Evolutionary conservation across 1,140 invertebrate species (phyloP).

Genomic region (Heterodera carotae): DNA sequence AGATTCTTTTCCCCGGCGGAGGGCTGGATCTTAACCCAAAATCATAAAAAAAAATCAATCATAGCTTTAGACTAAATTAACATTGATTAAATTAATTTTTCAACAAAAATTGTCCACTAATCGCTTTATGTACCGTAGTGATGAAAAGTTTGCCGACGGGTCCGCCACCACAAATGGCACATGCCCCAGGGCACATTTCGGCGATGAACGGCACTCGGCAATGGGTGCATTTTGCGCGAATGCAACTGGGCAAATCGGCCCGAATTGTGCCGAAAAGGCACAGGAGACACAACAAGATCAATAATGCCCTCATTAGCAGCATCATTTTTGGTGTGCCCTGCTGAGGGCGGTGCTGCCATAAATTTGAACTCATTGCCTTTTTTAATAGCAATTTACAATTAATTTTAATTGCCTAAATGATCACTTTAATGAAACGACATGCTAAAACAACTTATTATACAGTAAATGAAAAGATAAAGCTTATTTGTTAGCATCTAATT

Average conservation of each 20-base stretch:
- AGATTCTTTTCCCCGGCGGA: no score
- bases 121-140: neutral
- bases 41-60: no score
- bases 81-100: no score
- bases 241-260: slow-evolving; percentile 47
- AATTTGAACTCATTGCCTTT: neutral
- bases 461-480: no score
- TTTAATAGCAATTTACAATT: no score
- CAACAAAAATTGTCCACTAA: neutral
- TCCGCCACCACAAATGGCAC: slow-evolving; percentile 37
- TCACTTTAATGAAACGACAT: no score
- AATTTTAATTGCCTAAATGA: no score
- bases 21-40: no score
- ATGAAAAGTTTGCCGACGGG: slow-evolving; percentile 5
- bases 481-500: no score
- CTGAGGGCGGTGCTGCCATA: neutral
- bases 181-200: slow-evolving; percentile 50
- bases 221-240: slow-evolving; percentile 49
- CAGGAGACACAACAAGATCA: neutral
- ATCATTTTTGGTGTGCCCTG: no score
- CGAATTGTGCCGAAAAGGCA: neutral
- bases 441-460: no score
- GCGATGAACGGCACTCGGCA: slow-evolving; percentile 50
- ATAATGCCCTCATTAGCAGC: neutral
- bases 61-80: no score